These are phyloP conservation scores for Onychostruthus taczanowskii DNA, from an alignment of 2,113 vertebrate genomes.

Conservation along the genomic window DNA sequence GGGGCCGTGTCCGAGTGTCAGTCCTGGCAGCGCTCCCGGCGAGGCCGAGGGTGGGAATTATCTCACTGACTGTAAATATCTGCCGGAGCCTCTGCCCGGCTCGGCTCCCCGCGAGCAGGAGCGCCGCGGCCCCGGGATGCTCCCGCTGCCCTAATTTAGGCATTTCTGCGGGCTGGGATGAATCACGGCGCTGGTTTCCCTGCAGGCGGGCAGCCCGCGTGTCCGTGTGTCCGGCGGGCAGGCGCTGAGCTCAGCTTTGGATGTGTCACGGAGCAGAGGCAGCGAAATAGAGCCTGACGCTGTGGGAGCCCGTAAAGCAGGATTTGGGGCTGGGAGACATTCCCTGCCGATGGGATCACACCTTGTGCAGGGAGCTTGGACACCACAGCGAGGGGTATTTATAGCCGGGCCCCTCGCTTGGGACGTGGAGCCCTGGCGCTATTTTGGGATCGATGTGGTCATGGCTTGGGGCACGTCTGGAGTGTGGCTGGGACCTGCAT, in stretches of 20 bases:
- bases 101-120: background rate
- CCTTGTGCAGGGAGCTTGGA: background rate
- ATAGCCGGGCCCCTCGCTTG: background rate
- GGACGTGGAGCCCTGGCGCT: background rate
- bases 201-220: too few species aligned
- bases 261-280: background rate
- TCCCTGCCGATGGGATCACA: background rate
- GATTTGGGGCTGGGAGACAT: background rate
- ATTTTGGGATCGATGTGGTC: background rate
- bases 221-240: background rate
- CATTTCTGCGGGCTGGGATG: background rate
- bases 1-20: background rate
- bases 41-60: background rate
- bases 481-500: background rate
- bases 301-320: background rate
- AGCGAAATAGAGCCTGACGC: background rate
- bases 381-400: background rate
- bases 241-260: background rate
- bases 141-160: slow-evolving; percentile 1
- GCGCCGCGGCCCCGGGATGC: background rate
- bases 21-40: background rate
- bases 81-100: background rate
- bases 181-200: background rate
- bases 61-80: background rate
- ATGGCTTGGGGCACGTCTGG: background rate